These are phyloP conservation scores for Schlechtendalia chinensis DNA, from an alignment of 1,140 invertebrate genomes.

Conservation along the genomic window DNA sequence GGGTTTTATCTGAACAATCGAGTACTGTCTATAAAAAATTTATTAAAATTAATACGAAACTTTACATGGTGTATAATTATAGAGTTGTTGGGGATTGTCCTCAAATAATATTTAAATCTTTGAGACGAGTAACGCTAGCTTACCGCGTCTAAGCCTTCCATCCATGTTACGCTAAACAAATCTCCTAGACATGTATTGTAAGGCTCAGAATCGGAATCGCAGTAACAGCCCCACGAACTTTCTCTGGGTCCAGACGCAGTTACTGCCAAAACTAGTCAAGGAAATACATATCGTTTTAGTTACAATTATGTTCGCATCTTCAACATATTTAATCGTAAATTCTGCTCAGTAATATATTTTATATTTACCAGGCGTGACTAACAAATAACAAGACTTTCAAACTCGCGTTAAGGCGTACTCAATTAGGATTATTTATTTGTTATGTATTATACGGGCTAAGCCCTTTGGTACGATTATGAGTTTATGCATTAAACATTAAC, in stretches of 20 bases:
- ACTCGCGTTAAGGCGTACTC: no score
- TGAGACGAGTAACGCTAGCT: not conserved
- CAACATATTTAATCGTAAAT: no score
- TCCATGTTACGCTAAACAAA: slow-evolving; percentile 68
- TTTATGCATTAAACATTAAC: no score
- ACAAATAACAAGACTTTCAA: no score
- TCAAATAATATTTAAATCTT: not conserved
- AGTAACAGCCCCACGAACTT: slow-evolving; percentile 65
- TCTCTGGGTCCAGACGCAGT: slow-evolving; percentile 66
- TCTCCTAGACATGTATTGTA: slow-evolving; percentile 60
- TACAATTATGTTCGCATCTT: no score
- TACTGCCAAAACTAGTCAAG: slow-evolving; percentile 62
- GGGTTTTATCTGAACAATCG: not conserved
- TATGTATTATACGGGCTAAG: no score
- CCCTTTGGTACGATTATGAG: no score
- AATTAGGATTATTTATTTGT: no score
- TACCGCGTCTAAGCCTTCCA: slow-evolving; percentile 66
- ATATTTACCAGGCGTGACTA: no score
- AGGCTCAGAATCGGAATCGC: slow-evolving; percentile 58
- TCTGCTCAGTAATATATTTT: no score
- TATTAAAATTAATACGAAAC: not conserved
- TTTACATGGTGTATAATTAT: not conserved
- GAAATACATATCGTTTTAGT: no score
- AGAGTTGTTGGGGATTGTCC: no score
- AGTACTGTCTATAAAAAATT: not conserved